A percentile compares a stretch with the other conserved stretches of the same genome.
phyloP scores from a whole-genome alignment of 2,888 invertebrate genomes.

The Strigamia transsilvanica region DNA sequence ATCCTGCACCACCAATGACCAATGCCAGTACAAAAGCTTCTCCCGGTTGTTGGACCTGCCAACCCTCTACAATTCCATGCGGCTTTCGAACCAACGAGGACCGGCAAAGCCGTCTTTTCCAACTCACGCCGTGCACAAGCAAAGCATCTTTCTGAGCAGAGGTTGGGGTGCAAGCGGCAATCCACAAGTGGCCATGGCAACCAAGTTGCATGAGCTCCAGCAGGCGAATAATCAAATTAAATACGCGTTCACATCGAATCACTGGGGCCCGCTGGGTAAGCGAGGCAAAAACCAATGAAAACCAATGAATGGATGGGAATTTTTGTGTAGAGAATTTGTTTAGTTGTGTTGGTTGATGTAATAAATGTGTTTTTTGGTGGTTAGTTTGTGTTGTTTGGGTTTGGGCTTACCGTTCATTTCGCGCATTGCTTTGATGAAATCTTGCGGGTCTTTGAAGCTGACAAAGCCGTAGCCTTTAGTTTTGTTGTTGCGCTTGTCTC shows the following conservation, averaged over 20 bases:
- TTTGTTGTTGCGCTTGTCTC: constrained; percentile 96
- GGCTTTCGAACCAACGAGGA: background rate
- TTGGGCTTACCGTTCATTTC: constrained; percentile 92
- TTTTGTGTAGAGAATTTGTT: too few species aligned
- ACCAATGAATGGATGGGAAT: too few species aligned
- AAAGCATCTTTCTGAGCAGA: constrained; percentile 54
- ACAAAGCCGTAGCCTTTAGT: constrained; percentile 99
- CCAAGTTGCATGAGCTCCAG: background rate
- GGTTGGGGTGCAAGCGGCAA: constrained; percentile 55
- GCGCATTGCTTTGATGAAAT: constrained; percentile 97
- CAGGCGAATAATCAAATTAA: background rate
- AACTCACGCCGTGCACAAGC: background rate
- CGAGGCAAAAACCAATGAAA: background rate
- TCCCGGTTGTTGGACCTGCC: background rate
- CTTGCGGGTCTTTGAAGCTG: constrained; percentile 96
- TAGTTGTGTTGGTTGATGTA: too few species aligned
- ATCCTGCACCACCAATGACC: background rate
- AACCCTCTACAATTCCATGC: background rate
- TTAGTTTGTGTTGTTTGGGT: too few species aligned
- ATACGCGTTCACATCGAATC: constrained; percentile 54
- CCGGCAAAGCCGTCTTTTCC: background rate
- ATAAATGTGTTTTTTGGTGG: too few species aligned
- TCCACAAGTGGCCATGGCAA: background rate
- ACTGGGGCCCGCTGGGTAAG: constrained; percentile 55
- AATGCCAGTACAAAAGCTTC: background rate